phyloP scores from a whole-genome alignment of 2,888 invertebrate genomes.

The Dendrolimus pini region DNA sequence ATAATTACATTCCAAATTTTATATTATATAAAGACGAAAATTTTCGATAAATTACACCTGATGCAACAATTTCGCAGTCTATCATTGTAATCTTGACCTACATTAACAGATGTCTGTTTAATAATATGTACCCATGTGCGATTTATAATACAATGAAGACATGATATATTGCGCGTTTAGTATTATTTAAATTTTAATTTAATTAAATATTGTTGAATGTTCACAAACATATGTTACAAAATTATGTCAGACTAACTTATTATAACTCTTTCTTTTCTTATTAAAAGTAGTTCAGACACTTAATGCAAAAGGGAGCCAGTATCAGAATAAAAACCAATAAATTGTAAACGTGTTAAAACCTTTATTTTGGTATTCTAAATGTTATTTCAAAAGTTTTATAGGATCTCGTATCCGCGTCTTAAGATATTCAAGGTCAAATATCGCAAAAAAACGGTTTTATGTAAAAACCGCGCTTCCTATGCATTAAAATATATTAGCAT shows the following conservation, averaged over 20 bases:
- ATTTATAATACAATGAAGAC: conserved; percentile 13
- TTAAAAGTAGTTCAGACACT: too few species aligned
- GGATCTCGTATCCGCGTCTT: too few species aligned
- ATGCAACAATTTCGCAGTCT: conserved; percentile 13
- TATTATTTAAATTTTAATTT: conserved; percentile 9
- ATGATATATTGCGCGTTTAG: conserved; percentile 15
- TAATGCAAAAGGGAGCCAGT: too few species aligned
- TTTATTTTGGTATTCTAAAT: too few species aligned
- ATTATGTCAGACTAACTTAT: neutral
- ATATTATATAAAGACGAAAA: neutral
- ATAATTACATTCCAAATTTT: neutral
- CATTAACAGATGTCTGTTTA: conserved; percentile 29
- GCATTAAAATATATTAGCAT: too few species aligned
- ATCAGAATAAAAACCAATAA: too few species aligned
- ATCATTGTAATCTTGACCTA: conserved; percentile 42
- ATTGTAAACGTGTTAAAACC: too few species aligned
- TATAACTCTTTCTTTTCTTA: too few species aligned
- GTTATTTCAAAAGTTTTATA: too few species aligned
- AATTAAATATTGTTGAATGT: neutral
- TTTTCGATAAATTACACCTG: conserved; percentile 8
- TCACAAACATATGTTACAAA: neutral
- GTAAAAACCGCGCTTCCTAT: too few species aligned
- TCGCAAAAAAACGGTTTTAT: too few species aligned
- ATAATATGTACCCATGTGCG: conserved; percentile 22
- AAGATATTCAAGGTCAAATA: too few species aligned